Evolutionary conservation across 2,888 invertebrate species (phyloP), one percentile per base, ranked within the genome.

Genomic region (Mesorhabditis spiculigera): DNA sequence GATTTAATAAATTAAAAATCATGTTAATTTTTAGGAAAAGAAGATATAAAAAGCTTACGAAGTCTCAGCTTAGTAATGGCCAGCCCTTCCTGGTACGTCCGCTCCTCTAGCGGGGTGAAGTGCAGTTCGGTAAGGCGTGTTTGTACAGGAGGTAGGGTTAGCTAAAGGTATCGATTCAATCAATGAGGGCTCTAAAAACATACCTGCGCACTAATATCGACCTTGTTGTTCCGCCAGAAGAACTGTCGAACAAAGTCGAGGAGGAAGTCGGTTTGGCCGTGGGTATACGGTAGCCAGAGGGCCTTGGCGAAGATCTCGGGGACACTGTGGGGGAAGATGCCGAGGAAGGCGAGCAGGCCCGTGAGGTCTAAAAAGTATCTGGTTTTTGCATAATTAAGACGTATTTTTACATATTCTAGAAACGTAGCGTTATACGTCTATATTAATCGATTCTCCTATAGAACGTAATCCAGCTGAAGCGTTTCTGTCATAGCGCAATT

Each of bases 41-140:
- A 28, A 28, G 1, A 3, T n/a, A 2, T 50, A 50, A 13, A 13
- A 13, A 2, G n/a, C 58, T 3, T 50, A 50, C 58, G 8, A 13
- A 50, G 58, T 13, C 10, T n/a, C n/a, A 13, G 58, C 58, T 50
- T 50, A 13, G 58, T 50, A 13, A 50, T 41, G 8, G 42, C 13
- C 16, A 69, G 65, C 43, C 68, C 70, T 44, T 74, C 69, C 65
- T 73, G 67, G 50, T 93, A 93, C 83, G 91, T 92, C 77, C 91
- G 90, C 72, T 90, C 90, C 86, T 93, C 92, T 0, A 92, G 89
- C 4, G 91, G 90, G n/a, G 91, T 90, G 82, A 92, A 90, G 62
- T 89, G 88, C 63, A 91, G 82, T 86, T 89, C 89, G 84, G 91
- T 90, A 5, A 90, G 85, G 63, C 88, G 78, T 69, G 90, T 88